These are phyloP conservation scores for Andrena trimmerana DNA, from an alignment of 2,888 invertebrate species.

Conservation along the genomic window DNA sequence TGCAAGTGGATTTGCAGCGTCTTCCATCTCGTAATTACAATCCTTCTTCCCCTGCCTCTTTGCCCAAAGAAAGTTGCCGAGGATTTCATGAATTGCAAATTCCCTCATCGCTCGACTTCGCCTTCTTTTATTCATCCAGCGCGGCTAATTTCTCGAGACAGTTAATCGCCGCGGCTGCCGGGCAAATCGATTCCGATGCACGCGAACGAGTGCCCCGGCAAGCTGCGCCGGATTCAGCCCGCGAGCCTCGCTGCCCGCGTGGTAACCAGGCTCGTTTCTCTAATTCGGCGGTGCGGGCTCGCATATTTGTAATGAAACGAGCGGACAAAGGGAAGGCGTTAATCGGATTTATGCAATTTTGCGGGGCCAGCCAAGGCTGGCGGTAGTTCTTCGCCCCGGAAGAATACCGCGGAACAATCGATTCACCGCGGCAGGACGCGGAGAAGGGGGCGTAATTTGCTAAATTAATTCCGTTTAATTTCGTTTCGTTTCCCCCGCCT, in stretches of 20 bases:
- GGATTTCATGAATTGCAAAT: constrained; percentile 48
- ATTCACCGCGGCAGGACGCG: neutral
- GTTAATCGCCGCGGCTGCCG: constrained; percentile 15
- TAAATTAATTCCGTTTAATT: constrained; percentile 56
- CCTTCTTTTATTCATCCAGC: constrained; percentile 52
- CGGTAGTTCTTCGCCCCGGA: neutral
- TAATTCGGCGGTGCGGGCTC: constrained; percentile 1
- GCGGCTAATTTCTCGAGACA: constrained; percentile 42
- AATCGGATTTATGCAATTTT: constrained; percentile 24
- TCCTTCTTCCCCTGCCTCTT: neutral
- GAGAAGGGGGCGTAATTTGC: constrained; percentile 27
- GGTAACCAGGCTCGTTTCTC: neutral
- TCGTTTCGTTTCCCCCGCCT: constrained; percentile 22
- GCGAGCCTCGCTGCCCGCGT: neutral
- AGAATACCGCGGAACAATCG: constrained; percentile 23
- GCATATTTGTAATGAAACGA: constrained; percentile 4
- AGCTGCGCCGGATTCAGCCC: neutral
- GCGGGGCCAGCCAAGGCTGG: neutral
- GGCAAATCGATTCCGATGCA: constrained; percentile 5
- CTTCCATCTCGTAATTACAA: constrained; percentile 33
- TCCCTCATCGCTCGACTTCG: constrained; percentile 28
- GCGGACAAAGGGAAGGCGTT: constrained; percentile 10
- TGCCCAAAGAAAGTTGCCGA: neutral
- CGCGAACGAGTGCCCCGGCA: neutral
- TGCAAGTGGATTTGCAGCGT: constrained; percentile 43